Evolutionary conservation across 2,113 vertebrate genomes (phyloP).

Genomic region (Actenoides lindsayi): DNA sequence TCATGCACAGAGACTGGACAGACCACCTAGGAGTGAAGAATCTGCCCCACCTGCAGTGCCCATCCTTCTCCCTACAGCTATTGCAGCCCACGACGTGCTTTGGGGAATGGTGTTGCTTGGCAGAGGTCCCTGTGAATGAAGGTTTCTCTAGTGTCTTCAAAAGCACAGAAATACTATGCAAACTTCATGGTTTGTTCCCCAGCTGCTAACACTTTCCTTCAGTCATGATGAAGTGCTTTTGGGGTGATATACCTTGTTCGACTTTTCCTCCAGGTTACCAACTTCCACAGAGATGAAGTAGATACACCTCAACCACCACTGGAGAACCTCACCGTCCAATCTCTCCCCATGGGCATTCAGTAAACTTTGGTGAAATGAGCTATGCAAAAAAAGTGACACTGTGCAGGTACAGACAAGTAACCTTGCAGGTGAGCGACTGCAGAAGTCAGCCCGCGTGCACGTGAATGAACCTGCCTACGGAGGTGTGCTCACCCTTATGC

Average conservation of each 20-base stretch:
- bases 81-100: rapidly evolving
- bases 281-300: background rate
- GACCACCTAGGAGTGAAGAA: background rate
- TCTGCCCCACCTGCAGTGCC: background rate
- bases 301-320: background rate
- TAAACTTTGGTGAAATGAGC: rapidly evolving
- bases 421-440: background rate
- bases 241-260: background rate
- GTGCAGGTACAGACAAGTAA: background rate
- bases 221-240: background rate
- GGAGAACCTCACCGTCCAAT: rapidly evolving
- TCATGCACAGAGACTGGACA: background rate
- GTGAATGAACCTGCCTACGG: background rate
- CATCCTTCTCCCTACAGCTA: no score
- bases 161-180: rapidly evolving
- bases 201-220: background rate
- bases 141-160: background rate
- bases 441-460: rapidly evolving
- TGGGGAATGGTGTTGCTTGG: rapidly evolving
- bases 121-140: background rate
- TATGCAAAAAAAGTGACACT: background rate
- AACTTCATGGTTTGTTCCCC: rapidly evolving
- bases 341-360: rapidly evolving
- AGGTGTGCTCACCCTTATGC: background rate
- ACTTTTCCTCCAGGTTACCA: background rate